These are phyloP conservation scores for Sinocyclocheilus grahami DNA, from an alignment of 2,113 vertebrate species.

Conservation along the genomic window DNA sequence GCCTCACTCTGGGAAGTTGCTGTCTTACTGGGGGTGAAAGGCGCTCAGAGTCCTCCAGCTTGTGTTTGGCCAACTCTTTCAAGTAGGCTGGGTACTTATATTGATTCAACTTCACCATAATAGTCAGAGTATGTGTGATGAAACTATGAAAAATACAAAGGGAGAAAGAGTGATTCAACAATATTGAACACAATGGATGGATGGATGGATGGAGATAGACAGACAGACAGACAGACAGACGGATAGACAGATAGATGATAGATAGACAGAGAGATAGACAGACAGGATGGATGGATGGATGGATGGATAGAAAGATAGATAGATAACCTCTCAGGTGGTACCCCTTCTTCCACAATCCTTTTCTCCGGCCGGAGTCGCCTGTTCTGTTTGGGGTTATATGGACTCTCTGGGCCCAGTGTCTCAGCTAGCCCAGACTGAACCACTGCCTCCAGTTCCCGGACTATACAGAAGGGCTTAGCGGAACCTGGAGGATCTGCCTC, in stretches of 20 bases:
- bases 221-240: background rate
- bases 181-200: background rate
- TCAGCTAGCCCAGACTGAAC: slow-evolving; percentile 73
- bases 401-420: slow-evolving; percentile 77
- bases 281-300: background rate
- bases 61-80: slow-evolving; percentile 63
- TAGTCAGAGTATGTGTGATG: slow-evolving; percentile 15
- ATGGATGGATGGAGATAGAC: background rate
- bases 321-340: slow-evolving; percentile 75
- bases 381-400: slow-evolving; percentile 73
- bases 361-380: slow-evolving; percentile 56
- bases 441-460: slow-evolving; percentile 75
- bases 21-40: slow-evolving; percentile 55
- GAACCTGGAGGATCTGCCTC: slow-evolving; percentile 64
- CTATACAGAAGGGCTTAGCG: slow-evolving; percentile 76
- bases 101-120: slow-evolving; percentile 48
- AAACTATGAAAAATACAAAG: slow-evolving; percentile 49
- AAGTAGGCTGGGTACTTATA: slow-evolving; percentile 61
- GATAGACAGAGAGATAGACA: background rate
- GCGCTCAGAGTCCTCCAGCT: slow-evolving; percentile 58
- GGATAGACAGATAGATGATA: background rate
- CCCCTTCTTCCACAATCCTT: slow-evolving; percentile 75
- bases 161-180: slow-evolving; percentile 5
- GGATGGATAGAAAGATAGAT: background rate
- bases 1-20: slow-evolving; percentile 66